Conservation (phyloP, 2,797 vertebrate genomes). For the Gadopsis bispinosus region DNA sequence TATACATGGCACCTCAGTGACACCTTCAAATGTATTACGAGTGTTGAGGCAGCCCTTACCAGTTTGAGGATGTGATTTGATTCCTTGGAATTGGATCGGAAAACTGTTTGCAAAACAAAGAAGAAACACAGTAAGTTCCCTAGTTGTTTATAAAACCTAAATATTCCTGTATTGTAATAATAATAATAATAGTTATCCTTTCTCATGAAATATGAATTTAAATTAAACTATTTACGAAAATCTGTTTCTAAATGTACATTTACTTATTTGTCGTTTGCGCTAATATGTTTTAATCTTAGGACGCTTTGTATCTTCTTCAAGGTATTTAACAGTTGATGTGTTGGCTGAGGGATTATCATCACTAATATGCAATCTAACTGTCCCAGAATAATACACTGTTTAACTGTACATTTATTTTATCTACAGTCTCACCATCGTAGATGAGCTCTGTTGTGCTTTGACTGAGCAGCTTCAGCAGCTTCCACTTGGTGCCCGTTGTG, state of each 20-base stretch:
- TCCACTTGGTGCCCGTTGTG: slow-evolving; percentile 85
- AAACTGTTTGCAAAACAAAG: slow-evolving; percentile 53
- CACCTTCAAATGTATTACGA: neutral
- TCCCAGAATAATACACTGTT: neutral
- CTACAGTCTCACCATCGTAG: slow-evolving; percentile 86
- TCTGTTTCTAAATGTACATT: neutral
- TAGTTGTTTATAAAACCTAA: neutral
- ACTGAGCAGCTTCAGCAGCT: slow-evolving; percentile 79
- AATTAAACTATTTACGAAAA: neutral
- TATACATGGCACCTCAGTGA: neutral
- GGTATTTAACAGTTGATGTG: neutral
- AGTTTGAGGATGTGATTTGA: slow-evolving; percentile 87
- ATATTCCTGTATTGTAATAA: neutral
- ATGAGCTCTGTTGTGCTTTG: slow-evolving; percentile 82
- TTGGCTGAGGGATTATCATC: neutral
- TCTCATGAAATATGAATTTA: neutral
- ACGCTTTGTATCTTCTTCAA: neutral
- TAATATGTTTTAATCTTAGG: neutral
- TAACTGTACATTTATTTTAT: neutral
- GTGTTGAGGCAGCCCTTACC: slow-evolving; percentile 75
- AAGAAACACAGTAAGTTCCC: slow-evolving; percentile 11
- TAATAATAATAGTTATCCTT: neutral
- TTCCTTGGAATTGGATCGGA: slow-evolving; percentile 71
- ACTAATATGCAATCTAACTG: neutral
- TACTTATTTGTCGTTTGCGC: neutral